Evolutionary conservation across 2,113 vertebrate species (phyloP).

Genomic region (Copsychus sechellarum): DNA sequence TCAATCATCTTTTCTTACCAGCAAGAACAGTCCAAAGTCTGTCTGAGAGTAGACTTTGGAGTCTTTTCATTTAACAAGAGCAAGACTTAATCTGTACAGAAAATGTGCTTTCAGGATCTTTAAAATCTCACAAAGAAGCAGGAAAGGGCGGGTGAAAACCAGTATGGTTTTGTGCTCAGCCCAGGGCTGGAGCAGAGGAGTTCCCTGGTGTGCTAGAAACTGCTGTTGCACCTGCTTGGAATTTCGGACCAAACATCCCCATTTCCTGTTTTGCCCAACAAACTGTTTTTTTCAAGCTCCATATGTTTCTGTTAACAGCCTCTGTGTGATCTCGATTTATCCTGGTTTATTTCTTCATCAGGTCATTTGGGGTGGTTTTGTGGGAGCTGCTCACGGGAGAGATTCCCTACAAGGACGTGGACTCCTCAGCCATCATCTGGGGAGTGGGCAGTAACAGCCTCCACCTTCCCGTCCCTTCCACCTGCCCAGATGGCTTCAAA

Average conservation of each 20-base stretch:
- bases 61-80: not conserved
- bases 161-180: not conserved
- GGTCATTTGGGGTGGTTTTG: constrained; percentile 97
- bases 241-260: not conserved
- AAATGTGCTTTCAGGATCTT: not conserved
- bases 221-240: not conserved
- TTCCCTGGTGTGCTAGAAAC: not conserved
- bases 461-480: constrained; percentile 96
- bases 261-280: not conserved
- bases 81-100: not conserved
- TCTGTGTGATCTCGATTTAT: not conserved
- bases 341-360: constrained; percentile 25
- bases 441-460: constrained; percentile 98
- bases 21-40: not conserved
- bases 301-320: not conserved
- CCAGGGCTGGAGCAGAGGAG: not conserved
- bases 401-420: constrained; percentile 97
- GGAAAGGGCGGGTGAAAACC: not conserved
- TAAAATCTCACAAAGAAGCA: not conserved
- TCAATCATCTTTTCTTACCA: not conserved
- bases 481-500: constrained; percentile 97
- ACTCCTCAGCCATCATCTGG: constrained; percentile 98
- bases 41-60: not conserved
- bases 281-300: not conserved
- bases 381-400: constrained; percentile 97